Conservation (phyloP, 2,888 invertebrate genomes). For the Plusia festucae region DNA sequence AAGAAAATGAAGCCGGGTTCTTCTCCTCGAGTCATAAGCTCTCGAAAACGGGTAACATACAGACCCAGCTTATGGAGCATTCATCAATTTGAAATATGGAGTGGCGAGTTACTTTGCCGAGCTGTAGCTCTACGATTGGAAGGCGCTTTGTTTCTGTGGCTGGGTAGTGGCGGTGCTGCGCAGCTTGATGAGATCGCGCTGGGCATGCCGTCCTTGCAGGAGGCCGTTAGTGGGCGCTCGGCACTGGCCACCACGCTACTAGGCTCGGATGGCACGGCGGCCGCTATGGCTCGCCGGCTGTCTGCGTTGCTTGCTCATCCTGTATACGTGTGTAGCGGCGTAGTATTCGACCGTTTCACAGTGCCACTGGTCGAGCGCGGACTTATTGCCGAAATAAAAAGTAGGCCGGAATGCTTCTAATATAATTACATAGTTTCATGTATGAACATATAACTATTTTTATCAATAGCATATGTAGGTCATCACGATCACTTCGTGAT, state of each 20-base stretch:
- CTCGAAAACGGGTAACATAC: conserved; percentile 68
- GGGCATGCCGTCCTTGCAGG: conserved; percentile 61
- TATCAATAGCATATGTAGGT: no score
- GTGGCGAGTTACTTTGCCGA: conserved; percentile 70
- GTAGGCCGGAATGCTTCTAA: conserved; percentile 67
- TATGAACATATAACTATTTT: neutral
- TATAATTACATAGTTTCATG: neutral
- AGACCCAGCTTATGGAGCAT: conserved; percentile 73
- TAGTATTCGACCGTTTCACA: conserved; percentile 70
- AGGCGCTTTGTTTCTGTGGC: conserved; percentile 76
- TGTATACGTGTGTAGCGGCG: conserved; percentile 67
- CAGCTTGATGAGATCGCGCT: conserved; percentile 66
- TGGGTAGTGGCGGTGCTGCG: conserved; percentile 61
- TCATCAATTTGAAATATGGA: conserved; percentile 75
- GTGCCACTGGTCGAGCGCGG: conserved; percentile 68
- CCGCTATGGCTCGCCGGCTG: conserved; percentile 69
- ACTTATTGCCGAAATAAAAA: conserved; percentile 69
- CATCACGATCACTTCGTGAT: no score
- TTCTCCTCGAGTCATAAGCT: conserved; percentile 64
- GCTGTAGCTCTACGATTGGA: conserved; percentile 69
- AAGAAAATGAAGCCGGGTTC: conserved; percentile 32
- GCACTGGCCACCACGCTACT: conserved; percentile 60
- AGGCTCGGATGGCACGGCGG: conserved; percentile 56
- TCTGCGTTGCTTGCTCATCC: conserved; percentile 64
- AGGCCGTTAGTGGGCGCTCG: conserved; percentile 22